These are phyloP conservation scores for Hippocampus barbouri DNA, from an alignment of 2,113 vertebrate species.

Conservation along the genomic window DNA sequence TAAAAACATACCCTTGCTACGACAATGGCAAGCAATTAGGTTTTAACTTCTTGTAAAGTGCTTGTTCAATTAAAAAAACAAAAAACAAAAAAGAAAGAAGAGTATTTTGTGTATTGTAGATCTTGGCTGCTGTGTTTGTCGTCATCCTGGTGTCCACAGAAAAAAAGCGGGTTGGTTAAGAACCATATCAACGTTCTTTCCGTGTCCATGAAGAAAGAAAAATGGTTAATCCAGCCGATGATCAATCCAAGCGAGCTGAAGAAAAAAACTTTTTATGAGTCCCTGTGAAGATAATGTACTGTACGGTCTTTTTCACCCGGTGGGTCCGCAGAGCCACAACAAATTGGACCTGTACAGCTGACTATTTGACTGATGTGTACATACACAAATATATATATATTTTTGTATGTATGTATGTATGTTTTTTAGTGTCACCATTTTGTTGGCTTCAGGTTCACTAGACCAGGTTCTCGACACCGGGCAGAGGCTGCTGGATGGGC, in stretches of 20 bases:
- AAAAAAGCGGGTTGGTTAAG: slow-evolving; percentile 84
- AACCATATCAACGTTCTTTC: slow-evolving; percentile 53
- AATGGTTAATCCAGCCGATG: slow-evolving; percentile 22
- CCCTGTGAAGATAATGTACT: slow-evolving; percentile 23
- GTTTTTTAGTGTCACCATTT: slow-evolving; percentile 20
- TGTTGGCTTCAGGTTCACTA: slow-evolving; percentile 59
- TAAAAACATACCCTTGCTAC: slow-evolving; percentile 65
- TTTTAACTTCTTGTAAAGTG: slow-evolving; percentile 74
- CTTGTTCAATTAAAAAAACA: slow-evolving; percentile 56
- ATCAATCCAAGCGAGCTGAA: slow-evolving; percentile 27
- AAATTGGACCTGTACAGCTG: slow-evolving; percentile 60
- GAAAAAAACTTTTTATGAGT: slow-evolving; percentile 43
- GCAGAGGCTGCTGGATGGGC: slow-evolving; percentile 81
- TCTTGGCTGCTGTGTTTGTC: slow-evolving; percentile 53
- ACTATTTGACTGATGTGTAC: slow-evolving; percentile 14
- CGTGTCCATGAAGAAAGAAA: slow-evolving; percentile 37
- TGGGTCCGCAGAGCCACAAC: slow-evolving; percentile 14
- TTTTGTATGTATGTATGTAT: neutral
- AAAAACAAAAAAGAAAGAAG: slow-evolving; percentile 20
- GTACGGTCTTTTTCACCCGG: neutral
- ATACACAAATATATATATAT: neutral
- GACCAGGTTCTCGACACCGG: slow-evolving; percentile 89
- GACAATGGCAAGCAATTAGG: slow-evolving; percentile 62
- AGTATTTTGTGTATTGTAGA: slow-evolving; percentile 37
- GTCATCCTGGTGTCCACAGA: slow-evolving; percentile 62